Evolutionary conservation across 2,888 invertebrate species (phyloP), one percentile per base, ranked within the genome.

Genomic region (Drosophila hamatofila): DNA sequence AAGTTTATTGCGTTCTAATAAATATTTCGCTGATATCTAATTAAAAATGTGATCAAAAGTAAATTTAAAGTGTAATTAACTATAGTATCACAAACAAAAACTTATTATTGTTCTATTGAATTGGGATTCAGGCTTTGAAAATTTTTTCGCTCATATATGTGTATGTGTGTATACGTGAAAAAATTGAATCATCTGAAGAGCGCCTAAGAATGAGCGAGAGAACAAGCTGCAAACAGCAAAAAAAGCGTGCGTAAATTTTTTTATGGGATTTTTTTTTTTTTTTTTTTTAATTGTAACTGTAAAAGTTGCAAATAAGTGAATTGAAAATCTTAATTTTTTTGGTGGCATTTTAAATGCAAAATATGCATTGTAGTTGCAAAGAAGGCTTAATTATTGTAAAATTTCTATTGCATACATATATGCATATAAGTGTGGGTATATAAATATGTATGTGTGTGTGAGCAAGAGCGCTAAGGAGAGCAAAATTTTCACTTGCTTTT

Each of bases 241-340:
- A 21, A 16, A 52, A 35, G n/a, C 3, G 21, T 51, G 21, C 14
- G 51, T 51, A 33, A 18, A 33, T 23, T 14, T 33, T 51, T 33
- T 27, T 18, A 6, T 2, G 25, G n/a, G 7, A 25, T 18, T 49
- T 18, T 35, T 18, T 21, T 35, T 2, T 2, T 4, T 0, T 42
- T 30, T 30, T 30, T 30, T 11, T 30, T 9, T 11, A 35, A n/a
- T 37, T 52, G 35, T 12, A 52, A 52, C 6, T 33, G 33, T 37
- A 37, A 52, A 52, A 23, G n/a, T 52, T 37, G 6, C 35, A 52
- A 25, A 52, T 35, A 52, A 37, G 52, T 52, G 23, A 37, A 9
- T 8, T 23, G 6, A 23, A 52, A 23, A 23, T 23, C 4, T 23
- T 14, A 5, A 30, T 21, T 33, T 18, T 18, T 7, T n/a, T 8